These are phyloP conservation scores for Drosophila incognita DNA, from an alignment of 2,888 invertebrate genomes.

Conservation along the genomic window DNA sequence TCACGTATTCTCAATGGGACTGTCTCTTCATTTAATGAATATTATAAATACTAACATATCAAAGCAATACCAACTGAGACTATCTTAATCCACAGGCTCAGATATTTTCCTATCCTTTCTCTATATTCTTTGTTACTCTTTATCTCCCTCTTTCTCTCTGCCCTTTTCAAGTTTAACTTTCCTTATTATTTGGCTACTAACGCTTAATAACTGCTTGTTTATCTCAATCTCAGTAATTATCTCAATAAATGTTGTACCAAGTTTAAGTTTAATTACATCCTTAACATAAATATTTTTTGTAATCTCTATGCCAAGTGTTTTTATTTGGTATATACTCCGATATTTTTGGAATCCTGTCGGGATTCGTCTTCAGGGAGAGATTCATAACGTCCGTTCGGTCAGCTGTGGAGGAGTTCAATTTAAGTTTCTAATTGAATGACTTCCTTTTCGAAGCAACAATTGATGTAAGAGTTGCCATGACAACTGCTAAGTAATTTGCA, in stretches of 20 bases:
- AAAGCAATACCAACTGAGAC: neutral
- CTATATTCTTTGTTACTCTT: neutral
- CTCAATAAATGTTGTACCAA: neutral
- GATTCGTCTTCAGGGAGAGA: neutral
- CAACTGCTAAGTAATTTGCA: neutral
- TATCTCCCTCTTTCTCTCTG: neutral
- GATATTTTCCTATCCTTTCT: accelerated
- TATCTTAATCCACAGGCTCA: neutral
- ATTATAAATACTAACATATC: neutral
- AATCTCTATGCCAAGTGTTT: neutral
- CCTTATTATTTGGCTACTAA: neutral
- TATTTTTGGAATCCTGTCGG: neutral
- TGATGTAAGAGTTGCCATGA: neutral
- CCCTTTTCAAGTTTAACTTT: neutral
- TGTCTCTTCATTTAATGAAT: neutral
- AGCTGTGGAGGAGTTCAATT: neutral
- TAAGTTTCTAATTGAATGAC: neutral
- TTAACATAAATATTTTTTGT: neutral
- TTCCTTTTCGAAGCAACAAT: neutral
- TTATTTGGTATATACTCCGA: neutral
- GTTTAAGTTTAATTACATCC: neutral
- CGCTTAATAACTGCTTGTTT: neutral
- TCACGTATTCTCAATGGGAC: neutral
- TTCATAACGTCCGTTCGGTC: neutral
- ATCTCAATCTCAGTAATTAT: neutral